Evolutionary conservation across 2,797 vertebrate genomes (phyloP).

Genomic region (Pterois miles): DNA sequence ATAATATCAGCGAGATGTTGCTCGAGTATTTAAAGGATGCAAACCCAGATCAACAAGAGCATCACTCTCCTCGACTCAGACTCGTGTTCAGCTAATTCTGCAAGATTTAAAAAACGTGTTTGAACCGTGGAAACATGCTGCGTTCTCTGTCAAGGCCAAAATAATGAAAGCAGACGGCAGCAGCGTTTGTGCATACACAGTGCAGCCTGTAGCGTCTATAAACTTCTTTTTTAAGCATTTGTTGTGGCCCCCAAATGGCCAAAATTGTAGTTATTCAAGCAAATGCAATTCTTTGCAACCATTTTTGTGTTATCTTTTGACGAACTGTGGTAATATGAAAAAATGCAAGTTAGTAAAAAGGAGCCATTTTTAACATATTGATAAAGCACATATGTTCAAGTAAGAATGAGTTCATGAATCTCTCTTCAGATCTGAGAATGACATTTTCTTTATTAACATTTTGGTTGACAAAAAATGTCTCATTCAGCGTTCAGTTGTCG

Average conservation of each 20-base stretch:
- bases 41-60: slow-evolving; percentile 14
- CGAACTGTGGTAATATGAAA: background rate
- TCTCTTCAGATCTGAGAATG: background rate
- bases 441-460: background rate
- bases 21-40: slow-evolving; percentile 9
- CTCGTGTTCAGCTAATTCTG: slow-evolving; percentile 38
- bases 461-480: rapidly evolving
- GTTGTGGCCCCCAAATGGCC: background rate
- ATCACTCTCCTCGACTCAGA: background rate
- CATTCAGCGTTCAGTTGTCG: too few relatives aligned
- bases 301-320: background rate
- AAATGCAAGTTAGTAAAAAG: too few relatives aligned
- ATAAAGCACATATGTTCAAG: too few relatives aligned
- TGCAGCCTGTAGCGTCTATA: background rate
- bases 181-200: background rate
- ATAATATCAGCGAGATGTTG: slow-evolving; percentile 29
- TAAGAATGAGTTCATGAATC: background rate
- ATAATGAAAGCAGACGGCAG: background rate
- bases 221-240: background rate
- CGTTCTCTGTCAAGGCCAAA: slow-evolving; percentile 2
- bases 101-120: slow-evolving; percentile 46
- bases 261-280: background rate
- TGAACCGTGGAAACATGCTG: slow-evolving; percentile 15
- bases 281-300: background rate
- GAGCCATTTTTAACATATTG: too few relatives aligned